Percentiles rank a stretch among this genome's conserved stretches.
Evolutionary conservation across 64 coral and sea anemone species (phyloP).

Genomic region (Dendrophyllia cribrosa): DNA sequence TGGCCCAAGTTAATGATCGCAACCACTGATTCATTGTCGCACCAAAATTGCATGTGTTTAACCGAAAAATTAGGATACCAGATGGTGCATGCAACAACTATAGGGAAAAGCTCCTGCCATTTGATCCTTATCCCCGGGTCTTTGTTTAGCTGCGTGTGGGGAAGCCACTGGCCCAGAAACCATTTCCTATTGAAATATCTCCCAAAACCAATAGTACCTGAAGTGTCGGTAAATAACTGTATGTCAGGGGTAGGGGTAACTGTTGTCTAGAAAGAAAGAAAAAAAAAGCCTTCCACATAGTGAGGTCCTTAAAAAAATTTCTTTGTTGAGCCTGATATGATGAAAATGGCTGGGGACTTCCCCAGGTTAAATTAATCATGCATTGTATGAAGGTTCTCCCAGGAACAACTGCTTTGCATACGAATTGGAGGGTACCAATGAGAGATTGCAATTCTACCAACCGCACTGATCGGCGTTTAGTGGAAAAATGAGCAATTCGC

Average conservation of each 20-base stretch:
- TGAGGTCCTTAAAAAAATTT: background rate
- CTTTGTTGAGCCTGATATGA: background rate
- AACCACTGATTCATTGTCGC: too few relatives aligned
- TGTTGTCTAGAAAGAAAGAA: background rate
- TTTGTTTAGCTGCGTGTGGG: background rate
- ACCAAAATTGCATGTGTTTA: background rate
- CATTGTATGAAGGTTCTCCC: conserved; percentile 13
- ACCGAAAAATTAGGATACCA: background rate
- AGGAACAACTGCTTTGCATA: conserved; percentile 24
- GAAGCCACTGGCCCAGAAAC: conserved; percentile 11
- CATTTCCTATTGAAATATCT: background rate
- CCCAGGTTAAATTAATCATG: conserved; percentile 22
- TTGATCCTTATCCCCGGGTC: background rate
- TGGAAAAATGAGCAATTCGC: background rate
- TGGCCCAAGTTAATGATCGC: too few relatives aligned
- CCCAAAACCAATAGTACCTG: background rate
- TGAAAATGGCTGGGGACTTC: background rate
- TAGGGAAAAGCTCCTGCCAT: conserved; percentile 32
- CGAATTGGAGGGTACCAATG: conserved; percentile 41
- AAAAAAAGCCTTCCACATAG: background rate
- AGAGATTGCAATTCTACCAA: conserved; percentile 23
- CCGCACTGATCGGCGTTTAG: background rate
- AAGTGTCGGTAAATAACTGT: background rate
- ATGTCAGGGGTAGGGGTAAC: background rate
- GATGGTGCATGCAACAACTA: background rate